Evolutionary conservation across 1,140 invertebrate species (phyloP), one percentile per base, ranked within the genome.

Genomic region (Oreohelix idahoensis): DNA sequence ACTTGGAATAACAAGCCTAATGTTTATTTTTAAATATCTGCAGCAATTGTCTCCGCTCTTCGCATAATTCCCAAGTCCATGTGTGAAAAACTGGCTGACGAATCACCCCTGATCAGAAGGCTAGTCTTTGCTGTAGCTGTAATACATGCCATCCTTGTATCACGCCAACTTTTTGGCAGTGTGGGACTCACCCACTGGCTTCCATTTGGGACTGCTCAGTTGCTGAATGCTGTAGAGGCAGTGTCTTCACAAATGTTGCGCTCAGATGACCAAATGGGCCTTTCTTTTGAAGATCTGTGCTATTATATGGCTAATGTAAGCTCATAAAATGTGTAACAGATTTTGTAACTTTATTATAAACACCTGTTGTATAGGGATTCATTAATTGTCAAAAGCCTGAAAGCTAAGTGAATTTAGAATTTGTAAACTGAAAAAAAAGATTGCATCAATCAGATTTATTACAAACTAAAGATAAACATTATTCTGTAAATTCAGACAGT

Each of bases 151-250:
- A 83, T 89, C 51, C 84, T 92, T 42, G 74, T 84, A 38, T 86
- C 89, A 5, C 79, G 90, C 8, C 90, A 92, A 76, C 80, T 91
- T 83, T 91, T 91, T 83, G 91, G 90, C 58, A 85, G 88, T 51
- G 87, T 88, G 38, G 91, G 90, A 20, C 83, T 91, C 17, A 88
- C 83, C 51, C 90, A 90, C 81, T 92, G 88, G 88, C 91, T 90
- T 78, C 90, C 91, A 15, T 88, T 91, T 74, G 86, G 84, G 26
- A 74, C 71, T 0, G 86, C 87, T 29, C 90, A 92, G 84, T 87
- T 90, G 5, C 76, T 83, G 51, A 88, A 89, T 51, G 88, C 88
- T 69, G 83, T 91, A n/a, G 78, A 87, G n/a, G 79, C 88, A 32
- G 79, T 90, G 17, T 83, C 86, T 26, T 84, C 86, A 23, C 83